A percentile compares a stretch with the other conserved stretches of the same genome.
Evolutionary conservation across 1,140 invertebrate genomes (phyloP).

Genomic region (Lycorma delicatula): DNA sequence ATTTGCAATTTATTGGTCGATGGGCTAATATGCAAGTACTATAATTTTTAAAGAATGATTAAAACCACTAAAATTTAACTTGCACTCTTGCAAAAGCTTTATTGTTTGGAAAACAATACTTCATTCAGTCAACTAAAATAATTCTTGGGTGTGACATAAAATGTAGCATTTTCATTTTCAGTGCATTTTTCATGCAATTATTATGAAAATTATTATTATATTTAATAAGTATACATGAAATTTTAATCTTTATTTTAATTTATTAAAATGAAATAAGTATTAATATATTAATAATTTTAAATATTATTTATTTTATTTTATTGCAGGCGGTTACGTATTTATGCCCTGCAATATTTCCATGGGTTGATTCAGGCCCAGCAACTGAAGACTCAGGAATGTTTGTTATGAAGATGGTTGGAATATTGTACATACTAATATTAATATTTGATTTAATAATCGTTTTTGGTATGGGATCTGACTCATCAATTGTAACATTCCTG

Average conservation of each 20-base stretch:
- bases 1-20: too few relatives aligned
- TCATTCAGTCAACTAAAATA: too few relatives aligned
- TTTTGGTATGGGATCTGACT: conserved; percentile 56
- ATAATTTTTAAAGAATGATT: too few relatives aligned
- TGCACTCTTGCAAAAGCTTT: too few relatives aligned
- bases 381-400: conserved; percentile 75
- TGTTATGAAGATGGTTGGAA: conserved; percentile 78
- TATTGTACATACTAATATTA: conserved; percentile 71
- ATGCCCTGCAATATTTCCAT: conserved; percentile 77
- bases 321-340: conserved; percentile 64
- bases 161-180: too few relatives aligned
- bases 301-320: background rate
- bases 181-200: too few relatives aligned
- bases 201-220: too few relatives aligned
- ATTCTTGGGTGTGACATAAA: too few relatives aligned
- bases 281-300: background rate
- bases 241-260: background rate
- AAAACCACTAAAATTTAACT: too few relatives aligned
- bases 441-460: conserved; percentile 77
- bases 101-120: too few relatives aligned
- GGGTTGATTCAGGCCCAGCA: conserved; percentile 77
- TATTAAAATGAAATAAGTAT: background rate
- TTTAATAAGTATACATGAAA: too few relatives aligned
- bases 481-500: conserved; percentile 56
- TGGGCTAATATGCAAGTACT: too few relatives aligned